Conservation (phyloP, 2,797 vertebrate genomes). For the Petrocephalus sullivani region DNA sequence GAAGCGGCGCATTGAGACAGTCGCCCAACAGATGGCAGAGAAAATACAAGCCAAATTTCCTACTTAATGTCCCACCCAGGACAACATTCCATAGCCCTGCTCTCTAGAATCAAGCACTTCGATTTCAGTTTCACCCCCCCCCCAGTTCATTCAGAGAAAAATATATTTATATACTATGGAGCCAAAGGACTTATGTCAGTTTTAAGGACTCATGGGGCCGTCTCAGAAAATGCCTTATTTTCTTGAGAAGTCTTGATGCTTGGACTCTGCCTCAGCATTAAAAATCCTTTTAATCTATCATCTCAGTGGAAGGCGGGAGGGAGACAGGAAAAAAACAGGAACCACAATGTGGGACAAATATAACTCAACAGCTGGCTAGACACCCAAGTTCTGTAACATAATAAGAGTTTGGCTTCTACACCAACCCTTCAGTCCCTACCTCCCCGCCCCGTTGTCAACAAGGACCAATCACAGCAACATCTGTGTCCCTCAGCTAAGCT, state of each 20-base stretch:
- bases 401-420: not conserved
- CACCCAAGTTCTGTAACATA: slow-evolving; percentile 4
- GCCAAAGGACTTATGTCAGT: not conserved
- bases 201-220: not conserved
- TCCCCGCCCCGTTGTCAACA: slow-evolving; percentile 10
- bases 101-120: not conserved
- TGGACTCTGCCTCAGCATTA: not conserved
- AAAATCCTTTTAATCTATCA: not conserved
- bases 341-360: not conserved
- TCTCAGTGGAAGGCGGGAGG: not conserved
- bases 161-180: not conserved
- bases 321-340: not conserved
- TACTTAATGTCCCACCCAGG: not conserved
- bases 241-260: not conserved
- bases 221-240: not conserved
- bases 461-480: slow-evolving; percentile 13
- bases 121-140: not conserved
- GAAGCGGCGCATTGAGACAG: not conserved
- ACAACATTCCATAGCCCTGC: not conserved
- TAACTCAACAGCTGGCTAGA: slow-evolving; percentile 3
- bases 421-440: not conserved
- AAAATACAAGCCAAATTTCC: not conserved
- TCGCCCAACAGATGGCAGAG: not conserved
- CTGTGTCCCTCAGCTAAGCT: slow-evolving; percentile 8
- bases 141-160: not conserved